Evolutionary conservation across 2,113 vertebrate genomes (phyloP).

Genomic region (Chamaea fasciata): DNA sequence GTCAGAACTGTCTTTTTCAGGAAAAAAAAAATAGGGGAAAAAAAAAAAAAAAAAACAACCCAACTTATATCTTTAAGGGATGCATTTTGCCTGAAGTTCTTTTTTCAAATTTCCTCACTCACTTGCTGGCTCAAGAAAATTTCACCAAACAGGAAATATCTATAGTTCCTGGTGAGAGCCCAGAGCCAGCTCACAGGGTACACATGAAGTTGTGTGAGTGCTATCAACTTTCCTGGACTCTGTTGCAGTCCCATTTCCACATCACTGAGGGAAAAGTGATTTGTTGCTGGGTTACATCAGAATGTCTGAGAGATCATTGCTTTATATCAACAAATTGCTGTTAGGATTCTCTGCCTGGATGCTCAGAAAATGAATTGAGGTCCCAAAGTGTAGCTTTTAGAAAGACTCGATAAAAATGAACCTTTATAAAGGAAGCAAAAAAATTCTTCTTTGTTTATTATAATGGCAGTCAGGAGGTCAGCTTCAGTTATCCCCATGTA

Average conservation of each 20-base stretch:
- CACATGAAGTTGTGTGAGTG: background rate
- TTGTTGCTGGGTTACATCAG: background rate
- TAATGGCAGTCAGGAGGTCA: constrained; percentile 3
- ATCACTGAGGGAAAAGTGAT: background rate
- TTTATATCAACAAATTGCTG: background rate
- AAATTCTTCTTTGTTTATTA: background rate
- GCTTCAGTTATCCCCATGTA: constrained; percentile 28
- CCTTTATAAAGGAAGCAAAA: background rate
- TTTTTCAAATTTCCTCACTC: background rate
- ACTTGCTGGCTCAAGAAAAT: background rate
- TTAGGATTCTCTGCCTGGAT: background rate
- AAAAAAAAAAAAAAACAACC: background rate
- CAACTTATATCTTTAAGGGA: background rate
- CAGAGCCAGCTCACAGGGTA: background rate
- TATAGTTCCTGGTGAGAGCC: background rate
- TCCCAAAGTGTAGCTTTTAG: background rate
- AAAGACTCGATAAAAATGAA: background rate
- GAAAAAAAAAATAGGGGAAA: too few relatives aligned
- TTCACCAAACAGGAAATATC: constrained; percentile 20
- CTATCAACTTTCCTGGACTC: background rate
- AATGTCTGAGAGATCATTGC: background rate
- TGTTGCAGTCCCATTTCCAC: background rate
- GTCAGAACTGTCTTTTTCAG: background rate
- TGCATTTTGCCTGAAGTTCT: background rate
- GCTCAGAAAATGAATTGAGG: background rate